A percentile compares a stretch with the other conserved stretches of the same genome.
These are phyloP conservation scores for Cephus pygmeus DNA, from an alignment of 2,888 invertebrate genomes.

Conservation along the genomic window DNA sequence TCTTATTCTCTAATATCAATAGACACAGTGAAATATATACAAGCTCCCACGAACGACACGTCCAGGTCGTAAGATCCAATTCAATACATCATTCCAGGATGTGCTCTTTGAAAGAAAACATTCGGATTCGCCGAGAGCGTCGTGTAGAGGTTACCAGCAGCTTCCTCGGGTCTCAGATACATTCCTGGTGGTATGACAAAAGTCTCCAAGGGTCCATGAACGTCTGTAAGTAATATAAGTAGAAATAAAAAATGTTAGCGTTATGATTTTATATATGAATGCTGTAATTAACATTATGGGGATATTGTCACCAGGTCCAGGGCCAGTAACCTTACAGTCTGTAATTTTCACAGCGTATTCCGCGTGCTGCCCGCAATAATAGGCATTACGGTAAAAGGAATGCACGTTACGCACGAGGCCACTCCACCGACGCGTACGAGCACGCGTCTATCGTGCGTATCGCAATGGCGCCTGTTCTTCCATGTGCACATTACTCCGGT, in stretches of 20 bases:
- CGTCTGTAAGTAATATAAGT: slow-evolving; percentile 43
- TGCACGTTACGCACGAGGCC: slow-evolving; percentile 12
- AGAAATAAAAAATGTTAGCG: neutral
- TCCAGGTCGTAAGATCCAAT: neutral
- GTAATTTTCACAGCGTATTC: slow-evolving; percentile 13
- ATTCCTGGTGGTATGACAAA: slow-evolving; percentile 72
- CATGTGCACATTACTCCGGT: neutral
- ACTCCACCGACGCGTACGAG: neutral
- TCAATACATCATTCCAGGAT: slow-evolving; percentile 93
- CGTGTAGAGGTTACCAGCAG: slow-evolving; percentile 80
- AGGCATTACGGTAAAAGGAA: slow-evolving; percentile 39
- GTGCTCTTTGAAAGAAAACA: slow-evolving; percentile 89
- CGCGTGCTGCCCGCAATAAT: slow-evolving; percentile 41
- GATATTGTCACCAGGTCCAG: slow-evolving; percentile 7
- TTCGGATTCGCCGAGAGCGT: slow-evolving; percentile 91
- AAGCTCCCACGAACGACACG: neutral
- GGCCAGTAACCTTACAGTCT: slow-evolving; percentile 18
- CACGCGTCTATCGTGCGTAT: neutral
- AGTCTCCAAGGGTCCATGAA: slow-evolving; percentile 55
- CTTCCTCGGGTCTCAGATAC: slow-evolving; percentile 82
- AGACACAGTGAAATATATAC: neutral
- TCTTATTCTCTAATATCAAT: neutral
- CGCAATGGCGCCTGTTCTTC: neutral
- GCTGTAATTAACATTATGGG: neutral
- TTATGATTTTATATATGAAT: neutral